phyloP scores from a whole-genome alignment of 2,113 vertebrate species.

The Cottus gobio region DNA sequence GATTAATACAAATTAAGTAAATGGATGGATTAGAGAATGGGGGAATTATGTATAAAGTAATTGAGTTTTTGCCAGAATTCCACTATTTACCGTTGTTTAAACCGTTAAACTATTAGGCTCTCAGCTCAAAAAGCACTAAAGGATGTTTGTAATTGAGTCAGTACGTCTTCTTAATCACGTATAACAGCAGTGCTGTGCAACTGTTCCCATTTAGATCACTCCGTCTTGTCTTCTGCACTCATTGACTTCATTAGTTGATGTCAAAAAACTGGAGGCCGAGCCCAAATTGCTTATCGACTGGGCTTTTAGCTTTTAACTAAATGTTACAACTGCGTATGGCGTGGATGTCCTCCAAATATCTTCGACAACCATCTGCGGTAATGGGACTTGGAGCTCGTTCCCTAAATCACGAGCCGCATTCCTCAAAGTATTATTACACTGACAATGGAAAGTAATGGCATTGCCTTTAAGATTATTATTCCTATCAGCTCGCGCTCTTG shows the following conservation, averaged over 20 bases:
- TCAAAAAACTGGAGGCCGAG: conserved; percentile 51
- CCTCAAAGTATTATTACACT: conserved; percentile 48
- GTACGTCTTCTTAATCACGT: conserved; percentile 59
- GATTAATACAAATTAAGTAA: neutral
- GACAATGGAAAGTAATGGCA: conserved; percentile 61
- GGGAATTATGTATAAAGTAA: neutral
- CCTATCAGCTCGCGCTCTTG: conserved; percentile 46
- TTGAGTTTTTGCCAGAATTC: neutral
- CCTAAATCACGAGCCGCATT: conserved; percentile 58
- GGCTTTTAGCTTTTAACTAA: conserved; percentile 74
- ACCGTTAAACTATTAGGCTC: neutral
- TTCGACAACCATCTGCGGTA: conserved; percentile 56
- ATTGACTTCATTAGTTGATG: conserved; percentile 72
- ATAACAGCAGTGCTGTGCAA: conserved; percentile 34
- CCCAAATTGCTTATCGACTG: conserved; percentile 77
- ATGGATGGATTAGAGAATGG: neutral
- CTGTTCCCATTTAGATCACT: conserved; percentile 39
- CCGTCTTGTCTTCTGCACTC: conserved; percentile 58
- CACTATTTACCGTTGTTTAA: neutral
- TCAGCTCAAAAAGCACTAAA: conserved; percentile 21
- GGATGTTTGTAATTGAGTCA: conserved; percentile 55
- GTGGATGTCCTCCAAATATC: conserved; percentile 70
- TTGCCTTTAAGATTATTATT: conserved; percentile 57
- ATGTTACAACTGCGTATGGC: conserved; percentile 55
- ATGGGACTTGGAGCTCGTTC: conserved; percentile 39